A percentile compares a stretch with the other conserved stretches of the same genome.
Evolutionary conservation across 2,113 vertebrate species (phyloP).

Genomic region (Spea multiplicata): DNA sequence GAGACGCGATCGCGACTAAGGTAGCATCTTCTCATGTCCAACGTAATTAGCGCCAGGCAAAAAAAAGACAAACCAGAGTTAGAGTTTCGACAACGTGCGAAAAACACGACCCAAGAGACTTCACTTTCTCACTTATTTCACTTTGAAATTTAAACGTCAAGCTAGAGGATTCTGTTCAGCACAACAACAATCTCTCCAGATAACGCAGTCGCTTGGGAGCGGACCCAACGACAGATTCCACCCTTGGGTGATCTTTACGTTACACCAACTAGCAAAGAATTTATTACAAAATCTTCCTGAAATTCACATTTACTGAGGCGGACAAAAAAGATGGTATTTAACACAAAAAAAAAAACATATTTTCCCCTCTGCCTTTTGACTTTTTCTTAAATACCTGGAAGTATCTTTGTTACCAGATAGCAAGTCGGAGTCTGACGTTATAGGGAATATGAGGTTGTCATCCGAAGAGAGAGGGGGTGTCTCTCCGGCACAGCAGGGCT

Average conservation of each 20-base stretch:
- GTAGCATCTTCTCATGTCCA: too few species aligned
- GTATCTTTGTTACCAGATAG: background rate
- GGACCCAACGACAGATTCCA: background rate
- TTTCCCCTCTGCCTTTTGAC: background rate
- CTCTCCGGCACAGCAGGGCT: background rate
- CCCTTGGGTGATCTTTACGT: conserved; percentile 13
- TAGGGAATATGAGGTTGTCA: background rate
- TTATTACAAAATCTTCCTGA: conserved; percentile 13
- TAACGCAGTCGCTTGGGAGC: background rate
- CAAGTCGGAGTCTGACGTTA: background rate
- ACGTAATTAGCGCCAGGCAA: too few species aligned
- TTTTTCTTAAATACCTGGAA: background rate
- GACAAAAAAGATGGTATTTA: background rate
- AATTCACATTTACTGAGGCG: background rate
- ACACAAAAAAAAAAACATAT: too few species aligned
- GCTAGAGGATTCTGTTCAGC: conserved; percentile 19
- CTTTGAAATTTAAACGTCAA: background rate
- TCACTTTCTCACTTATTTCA: background rate
- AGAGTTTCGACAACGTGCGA: too few species aligned
- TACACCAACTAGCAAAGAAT: conserved; percentile 15
- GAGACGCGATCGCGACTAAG: too few species aligned
- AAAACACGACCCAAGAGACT: too few species aligned
- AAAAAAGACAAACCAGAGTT: too few species aligned
- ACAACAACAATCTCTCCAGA: background rate
- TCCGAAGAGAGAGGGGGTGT: background rate